phyloP scores from a whole-genome alignment of 2,888 invertebrate species.

The Ditula angustiorana region DNA sequence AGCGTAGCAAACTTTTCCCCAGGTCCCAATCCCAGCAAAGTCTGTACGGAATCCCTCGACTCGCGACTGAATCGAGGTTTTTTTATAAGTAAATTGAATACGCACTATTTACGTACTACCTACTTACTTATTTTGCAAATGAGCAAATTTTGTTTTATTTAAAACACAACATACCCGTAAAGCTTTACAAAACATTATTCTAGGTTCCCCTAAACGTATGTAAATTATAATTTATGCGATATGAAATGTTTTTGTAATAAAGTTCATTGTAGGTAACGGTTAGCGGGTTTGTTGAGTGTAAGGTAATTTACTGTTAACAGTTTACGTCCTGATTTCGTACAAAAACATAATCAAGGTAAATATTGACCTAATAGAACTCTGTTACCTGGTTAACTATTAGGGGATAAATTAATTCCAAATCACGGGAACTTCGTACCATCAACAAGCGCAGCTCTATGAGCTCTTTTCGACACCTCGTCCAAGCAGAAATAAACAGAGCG shows the following conservation, averaged over 20 bases:
- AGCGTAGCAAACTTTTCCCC: too few relatives aligned
- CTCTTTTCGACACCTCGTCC: neutral
- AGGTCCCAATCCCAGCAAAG: too few relatives aligned
- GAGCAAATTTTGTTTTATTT: neutral
- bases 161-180: neutral
- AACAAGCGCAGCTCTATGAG: too few relatives aligned
- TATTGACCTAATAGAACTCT: neutral
- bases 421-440: neutral
- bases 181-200: neutral
- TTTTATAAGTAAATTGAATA: too few relatives aligned
- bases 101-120: too few relatives aligned
- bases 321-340: neutral
- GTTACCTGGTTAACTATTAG: conserved; percentile 2
- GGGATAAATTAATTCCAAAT: neutral
- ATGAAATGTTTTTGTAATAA: conserved; percentile 5
- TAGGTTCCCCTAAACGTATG: neutral
- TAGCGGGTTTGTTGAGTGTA: neutral
- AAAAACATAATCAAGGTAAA: neutral
- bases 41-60: too few relatives aligned
- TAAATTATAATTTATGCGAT: conserved; percentile 5
- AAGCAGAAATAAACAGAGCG: neutral
- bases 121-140: neutral
- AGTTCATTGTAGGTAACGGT: neutral
- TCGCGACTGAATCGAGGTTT: too few relatives aligned
- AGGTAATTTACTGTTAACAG: conserved; percentile 1